Evolutionary conservation across 2,797 vertebrate species (phyloP).

Genomic region (Melanotaenia parkinsoni): DNA sequence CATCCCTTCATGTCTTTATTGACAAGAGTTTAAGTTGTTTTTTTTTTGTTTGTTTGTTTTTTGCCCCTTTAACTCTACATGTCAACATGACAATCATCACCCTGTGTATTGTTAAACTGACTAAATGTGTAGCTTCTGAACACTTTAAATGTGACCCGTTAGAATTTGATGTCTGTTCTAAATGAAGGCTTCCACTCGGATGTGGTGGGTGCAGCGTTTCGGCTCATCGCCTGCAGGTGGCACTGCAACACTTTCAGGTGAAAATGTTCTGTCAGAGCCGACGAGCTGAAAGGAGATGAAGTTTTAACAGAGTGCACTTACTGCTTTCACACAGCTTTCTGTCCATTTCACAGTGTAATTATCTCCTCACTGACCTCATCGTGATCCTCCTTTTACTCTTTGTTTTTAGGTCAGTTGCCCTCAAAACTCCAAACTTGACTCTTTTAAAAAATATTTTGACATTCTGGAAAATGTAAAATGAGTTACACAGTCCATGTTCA

Average conservation of each 20-base stretch:
- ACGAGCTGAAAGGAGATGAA: slow-evolving; percentile 41
- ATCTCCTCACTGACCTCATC: background rate
- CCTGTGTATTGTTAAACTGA: slow-evolving; percentile 24
- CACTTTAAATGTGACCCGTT: slow-evolving; percentile 14
- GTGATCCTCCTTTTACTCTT: slow-evolving; percentile 8
- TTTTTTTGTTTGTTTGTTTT: background rate
- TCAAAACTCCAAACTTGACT: slow-evolving; percentile 14
- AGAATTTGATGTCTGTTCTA: slow-evolving; percentile 23
- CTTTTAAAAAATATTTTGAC: slow-evolving; percentile 11
- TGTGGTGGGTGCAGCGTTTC: background rate
- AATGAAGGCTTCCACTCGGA: slow-evolving; percentile 21
- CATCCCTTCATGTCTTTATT: slow-evolving; percentile 23
- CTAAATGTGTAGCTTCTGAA: slow-evolving; percentile 1
- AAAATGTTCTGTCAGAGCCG: slow-evolving; percentile 22
- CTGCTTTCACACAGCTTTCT: slow-evolving; percentile 25
- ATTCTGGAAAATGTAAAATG: slow-evolving; percentile 23
- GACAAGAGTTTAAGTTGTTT: slow-evolving; percentile 11
- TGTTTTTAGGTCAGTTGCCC: slow-evolving; percentile 17
- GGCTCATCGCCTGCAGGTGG: slow-evolving; percentile 54
- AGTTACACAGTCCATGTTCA: slow-evolving; percentile 24
- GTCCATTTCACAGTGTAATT: slow-evolving; percentile 23
- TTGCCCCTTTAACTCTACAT: slow-evolving; percentile 6
- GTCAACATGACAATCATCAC: slow-evolving; percentile 70
- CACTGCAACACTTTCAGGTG: slow-evolving; percentile 45
- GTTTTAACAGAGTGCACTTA: slow-evolving; percentile 59